Evolutionary conservation across 1,140 invertebrate genomes (phyloP).

Genomic region (Pemphigus obesinymphae): DNA sequence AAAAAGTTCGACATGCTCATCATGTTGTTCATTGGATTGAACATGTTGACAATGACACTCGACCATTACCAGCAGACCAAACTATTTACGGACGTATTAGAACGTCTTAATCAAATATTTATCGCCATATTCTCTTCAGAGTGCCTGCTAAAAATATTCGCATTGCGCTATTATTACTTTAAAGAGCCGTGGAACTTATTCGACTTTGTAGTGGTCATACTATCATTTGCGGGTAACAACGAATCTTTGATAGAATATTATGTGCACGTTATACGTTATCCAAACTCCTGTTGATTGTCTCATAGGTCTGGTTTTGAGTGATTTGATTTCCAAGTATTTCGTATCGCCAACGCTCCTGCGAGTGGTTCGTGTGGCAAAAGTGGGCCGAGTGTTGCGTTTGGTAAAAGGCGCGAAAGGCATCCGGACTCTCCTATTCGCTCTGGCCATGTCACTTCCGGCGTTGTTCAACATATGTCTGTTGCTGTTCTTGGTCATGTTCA

Average conservation of each 20-base stretch:
- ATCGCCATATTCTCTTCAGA: conserved; percentile 97
- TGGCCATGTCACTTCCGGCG: conserved; percentile 96
- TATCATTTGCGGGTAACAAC: conserved; percentile 87
- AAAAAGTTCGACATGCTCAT: conserved; percentile 99
- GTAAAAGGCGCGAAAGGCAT: conserved; percentile 98
- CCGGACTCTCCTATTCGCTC: conserved; percentile 89
- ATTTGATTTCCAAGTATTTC: conserved; percentile 95
- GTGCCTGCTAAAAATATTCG: conserved; percentile 95
- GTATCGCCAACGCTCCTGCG: conserved; percentile 94
- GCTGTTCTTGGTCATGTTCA: conserved; percentile 97
- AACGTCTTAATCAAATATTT: conserved; percentile 93
- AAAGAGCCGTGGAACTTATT: conserved; percentile 99
- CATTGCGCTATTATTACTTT: conserved; percentile 95
- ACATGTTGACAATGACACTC: conserved; percentile 98
- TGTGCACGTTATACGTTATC: too few relatives aligned
- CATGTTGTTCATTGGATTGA: conserved; percentile 97
- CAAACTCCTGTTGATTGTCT: conserved; percentile 44
- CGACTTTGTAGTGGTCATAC: conserved; percentile 97
- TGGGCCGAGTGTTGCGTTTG: conserved; percentile 90
- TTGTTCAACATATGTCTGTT: conserved; percentile 98
- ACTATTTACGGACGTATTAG: conserved; percentile 75
- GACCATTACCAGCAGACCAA: conserved; percentile 89
- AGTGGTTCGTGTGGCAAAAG: conserved; percentile 95
- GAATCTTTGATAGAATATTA: neutral
- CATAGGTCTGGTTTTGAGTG: conserved; percentile 88